A percentile compares a stretch with the other conserved stretches of the same genome.
Conservation (phyloP, 2,797 vertebrate species). For the Epinephelus awoara region DNA sequence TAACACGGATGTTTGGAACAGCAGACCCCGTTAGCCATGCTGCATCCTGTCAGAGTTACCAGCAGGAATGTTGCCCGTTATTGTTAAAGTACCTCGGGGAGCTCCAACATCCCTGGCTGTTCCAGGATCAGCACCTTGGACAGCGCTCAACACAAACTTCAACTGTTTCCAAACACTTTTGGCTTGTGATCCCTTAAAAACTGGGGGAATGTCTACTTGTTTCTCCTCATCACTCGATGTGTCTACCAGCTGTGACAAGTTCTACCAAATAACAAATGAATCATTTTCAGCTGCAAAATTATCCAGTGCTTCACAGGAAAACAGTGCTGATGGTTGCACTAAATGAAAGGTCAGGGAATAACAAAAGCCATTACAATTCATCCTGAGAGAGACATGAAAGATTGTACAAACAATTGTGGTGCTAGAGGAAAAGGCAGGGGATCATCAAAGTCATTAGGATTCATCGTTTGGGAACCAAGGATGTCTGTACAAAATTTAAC, state of each 20-base stretch:
- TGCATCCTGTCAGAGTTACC: neutral
- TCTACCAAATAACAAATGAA: neutral
- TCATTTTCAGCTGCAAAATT: neutral
- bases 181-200: neutral
- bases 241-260: neutral
- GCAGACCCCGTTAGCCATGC: neutral
- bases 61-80: neutral
- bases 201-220: neutral
- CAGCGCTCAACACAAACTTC: constrained; percentile 14
- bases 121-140: constrained; percentile 50
- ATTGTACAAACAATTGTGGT: too few species aligned
- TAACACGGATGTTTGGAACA: neutral
- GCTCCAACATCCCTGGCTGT: neutral
- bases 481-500: neutral
- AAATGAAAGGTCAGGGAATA: neutral
- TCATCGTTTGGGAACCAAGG: too few species aligned
- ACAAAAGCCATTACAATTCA: too few species aligned
- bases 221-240: neutral
- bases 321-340: neutral
- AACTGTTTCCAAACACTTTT: neutral
- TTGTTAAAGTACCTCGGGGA: neutral
- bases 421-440: too few species aligned
- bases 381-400: too few species aligned
- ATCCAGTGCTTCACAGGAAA: neutral
- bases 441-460: too few species aligned